Percentiles rank a stretch among this genome's conserved stretches.
These are phyloP conservation scores for Eupithecia pulchellata DNA, from an alignment of 2,888 invertebrate genomes.

Conservation along the genomic window DNA sequence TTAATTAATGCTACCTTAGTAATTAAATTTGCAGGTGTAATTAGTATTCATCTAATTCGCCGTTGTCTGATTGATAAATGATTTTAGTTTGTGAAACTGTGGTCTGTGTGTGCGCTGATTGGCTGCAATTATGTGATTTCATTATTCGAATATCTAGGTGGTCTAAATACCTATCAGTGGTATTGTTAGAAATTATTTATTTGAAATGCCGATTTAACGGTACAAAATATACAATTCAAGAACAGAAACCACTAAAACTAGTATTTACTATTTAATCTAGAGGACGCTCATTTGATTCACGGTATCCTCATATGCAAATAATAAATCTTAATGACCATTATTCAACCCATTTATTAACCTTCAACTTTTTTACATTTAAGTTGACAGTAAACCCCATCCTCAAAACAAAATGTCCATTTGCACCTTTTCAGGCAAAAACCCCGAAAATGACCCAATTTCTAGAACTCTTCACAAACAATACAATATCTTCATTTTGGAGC, in stretches of 20 bases:
- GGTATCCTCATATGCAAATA: too few relatives aligned
- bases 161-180: neutral
- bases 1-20: neutral
- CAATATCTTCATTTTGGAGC: conserved; percentile 32
- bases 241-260: too few relatives aligned
- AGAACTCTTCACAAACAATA: conserved; percentile 22
- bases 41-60: neutral
- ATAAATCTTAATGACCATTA: neutral
- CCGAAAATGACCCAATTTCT: conserved; percentile 20
- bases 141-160: neutral
- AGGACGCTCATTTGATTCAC: too few relatives aligned
- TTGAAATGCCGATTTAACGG: too few relatives aligned
- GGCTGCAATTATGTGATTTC: conserved; percentile 1
- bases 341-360: neutral
- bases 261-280: too few relatives aligned
- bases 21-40: neutral
- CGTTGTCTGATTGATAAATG: neutral
- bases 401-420: neutral
- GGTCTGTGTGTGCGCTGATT: neutral
- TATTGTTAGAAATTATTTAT: neutral
- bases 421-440: conserved; percentile 8
- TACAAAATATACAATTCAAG: too few relatives aligned
- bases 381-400: neutral
- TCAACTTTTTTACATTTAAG: neutral
- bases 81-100: conserved; percentile 14